These are phyloP conservation scores for Idaea dimidiata DNA, from an alignment of 2,888 invertebrate genomes.

Conservation along the genomic window DNA sequence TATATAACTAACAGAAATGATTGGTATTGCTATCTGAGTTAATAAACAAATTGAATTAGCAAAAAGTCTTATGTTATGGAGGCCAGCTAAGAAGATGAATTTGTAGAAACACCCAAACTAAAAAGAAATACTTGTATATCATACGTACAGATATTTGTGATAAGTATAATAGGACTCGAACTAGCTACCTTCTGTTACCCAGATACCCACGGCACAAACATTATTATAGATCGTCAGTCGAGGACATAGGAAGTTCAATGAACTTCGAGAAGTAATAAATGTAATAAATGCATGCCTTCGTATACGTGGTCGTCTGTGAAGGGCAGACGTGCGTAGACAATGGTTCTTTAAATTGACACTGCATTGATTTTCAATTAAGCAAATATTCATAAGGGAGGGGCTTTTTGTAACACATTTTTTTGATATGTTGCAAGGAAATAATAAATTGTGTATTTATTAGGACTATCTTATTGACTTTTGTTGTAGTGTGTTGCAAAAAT, in stretches of 20 bases:
- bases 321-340: slow-evolving; percentile 16
- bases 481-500: no score
- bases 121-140: not conserved
- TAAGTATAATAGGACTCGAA: not conserved
- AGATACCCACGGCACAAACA: not conserved
- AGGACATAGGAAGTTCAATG: slow-evolving; percentile 26
- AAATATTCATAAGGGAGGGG: not conserved
- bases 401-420: not conserved
- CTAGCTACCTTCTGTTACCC: not conserved
- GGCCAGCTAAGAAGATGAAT: no score
- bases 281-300: slow-evolving; percentile 21
- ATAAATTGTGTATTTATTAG: no score
- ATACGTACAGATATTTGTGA: not conserved
- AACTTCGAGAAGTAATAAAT: slow-evolving; percentile 21
- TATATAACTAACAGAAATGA: no score
- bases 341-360: not conserved
- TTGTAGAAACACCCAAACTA: not conserved
- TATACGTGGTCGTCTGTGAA: slow-evolving; percentile 25
- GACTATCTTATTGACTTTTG: no score
- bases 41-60: no score
- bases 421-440: no score
- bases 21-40: no score
- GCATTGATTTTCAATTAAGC: not conserved
- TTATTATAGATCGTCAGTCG: slow-evolving; percentile 4
- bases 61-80: no score